phyloP scores from a whole-genome alignment of 2,113 vertebrate species.

The Heptranchias perlo region DNA sequence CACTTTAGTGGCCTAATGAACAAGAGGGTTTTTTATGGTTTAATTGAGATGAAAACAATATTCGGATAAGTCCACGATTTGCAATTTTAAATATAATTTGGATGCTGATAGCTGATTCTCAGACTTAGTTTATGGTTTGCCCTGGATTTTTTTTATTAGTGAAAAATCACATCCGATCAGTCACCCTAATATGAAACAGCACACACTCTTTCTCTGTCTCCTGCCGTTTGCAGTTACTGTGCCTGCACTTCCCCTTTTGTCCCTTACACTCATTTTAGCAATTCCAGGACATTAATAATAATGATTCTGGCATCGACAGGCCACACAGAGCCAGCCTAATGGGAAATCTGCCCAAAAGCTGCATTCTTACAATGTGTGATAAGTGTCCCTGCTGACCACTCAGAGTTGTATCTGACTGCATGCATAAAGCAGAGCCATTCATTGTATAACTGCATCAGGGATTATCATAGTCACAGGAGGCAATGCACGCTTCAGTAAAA shows the following conservation, averaged over 20 bases:
- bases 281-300: background rate
- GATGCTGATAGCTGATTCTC: background rate
- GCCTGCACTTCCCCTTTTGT: background rate
- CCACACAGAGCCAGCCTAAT: background rate
- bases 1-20: background rate
- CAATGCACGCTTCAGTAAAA: constrained; percentile 6
- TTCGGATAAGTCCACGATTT: background rate
- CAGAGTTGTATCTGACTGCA: background rate
- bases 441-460: background rate
- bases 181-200: background rate
- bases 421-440: background rate
- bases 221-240: background rate
- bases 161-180: background rate
- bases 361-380: constrained; percentile 10
- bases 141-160: background rate
- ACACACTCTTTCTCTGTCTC: background rate
- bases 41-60: background rate
- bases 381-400: background rate
- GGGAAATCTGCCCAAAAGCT: constrained; percentile 19
- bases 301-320: background rate
- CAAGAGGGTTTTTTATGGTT: background rate
- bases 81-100: background rate
- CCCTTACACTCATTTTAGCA: background rate
- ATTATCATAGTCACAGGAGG: background rate
- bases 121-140: background rate